Percentiles rank a stretch among this genome's conserved stretches.
Evolutionary conservation across 1,140 invertebrate genomes (phyloP).

Genomic region (Cherax destructor): DNA sequence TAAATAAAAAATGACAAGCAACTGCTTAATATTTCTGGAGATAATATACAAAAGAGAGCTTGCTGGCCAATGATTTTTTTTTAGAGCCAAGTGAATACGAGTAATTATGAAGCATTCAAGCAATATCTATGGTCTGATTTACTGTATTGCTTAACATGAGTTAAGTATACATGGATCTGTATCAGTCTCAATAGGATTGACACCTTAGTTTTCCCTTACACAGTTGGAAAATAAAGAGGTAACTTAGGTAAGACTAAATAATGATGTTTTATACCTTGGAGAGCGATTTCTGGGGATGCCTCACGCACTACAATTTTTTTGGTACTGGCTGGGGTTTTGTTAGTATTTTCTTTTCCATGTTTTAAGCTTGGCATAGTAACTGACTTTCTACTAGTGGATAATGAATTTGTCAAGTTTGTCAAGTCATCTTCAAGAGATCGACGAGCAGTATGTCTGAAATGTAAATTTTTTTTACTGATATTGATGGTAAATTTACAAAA

Average conservation of each 20-base stretch:
- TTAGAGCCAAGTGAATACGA: no score
- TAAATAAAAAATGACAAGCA: no score
- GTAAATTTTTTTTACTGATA: slow-evolving; percentile 8
- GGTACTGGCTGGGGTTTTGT: neutral
- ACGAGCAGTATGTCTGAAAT: slow-evolving; percentile 21
- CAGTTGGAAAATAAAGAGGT: neutral
- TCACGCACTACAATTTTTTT: neutral
- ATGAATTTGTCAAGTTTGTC: slow-evolving; percentile 7
- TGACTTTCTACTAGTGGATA: neutral
- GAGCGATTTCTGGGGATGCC: neutral
- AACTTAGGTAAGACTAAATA: neutral
- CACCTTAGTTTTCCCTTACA: neutral
- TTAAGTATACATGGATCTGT: no score
- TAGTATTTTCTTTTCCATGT: slow-evolving; percentile 29
- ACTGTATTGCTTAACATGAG: no score
- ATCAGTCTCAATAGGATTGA: no score
- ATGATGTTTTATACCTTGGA: neutral
- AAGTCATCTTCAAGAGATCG: slow-evolving; percentile 36
- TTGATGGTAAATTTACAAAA: neutral
- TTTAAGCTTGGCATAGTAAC: neutral
- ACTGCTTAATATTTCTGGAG: no score
- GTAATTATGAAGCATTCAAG: no score
- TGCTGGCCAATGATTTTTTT: no score
- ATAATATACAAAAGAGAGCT: no score
- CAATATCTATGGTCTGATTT: no score